Base-by-base conservation (phyloP, 2,797 vertebrate species). In the Enteromius anoplus region DNA sequence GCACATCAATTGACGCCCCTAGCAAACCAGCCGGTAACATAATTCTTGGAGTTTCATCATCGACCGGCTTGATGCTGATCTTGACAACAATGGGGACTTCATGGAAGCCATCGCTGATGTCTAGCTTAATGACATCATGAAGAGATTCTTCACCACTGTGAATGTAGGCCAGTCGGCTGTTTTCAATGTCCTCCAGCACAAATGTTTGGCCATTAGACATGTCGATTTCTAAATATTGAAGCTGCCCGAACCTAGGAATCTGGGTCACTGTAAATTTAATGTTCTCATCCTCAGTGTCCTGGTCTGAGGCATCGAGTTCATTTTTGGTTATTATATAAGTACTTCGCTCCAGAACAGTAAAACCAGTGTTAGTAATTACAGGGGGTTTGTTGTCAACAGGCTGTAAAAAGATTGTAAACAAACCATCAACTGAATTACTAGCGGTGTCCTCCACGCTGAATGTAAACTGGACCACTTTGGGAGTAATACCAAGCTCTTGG, bases 341-440 rank as follows among this genome's bases (percentile, higher is more conserved):
- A 68, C 89, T 93, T 87, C 94, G 94, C 80, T 96, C 94, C 84
- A 93, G 90, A 42, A 97, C 86, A 69, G 92, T 92, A 73, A 98
- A 96, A 2, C 96, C 96, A 65, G 94, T 95, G 85, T 96, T 97
- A 42, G 89, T 96, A 68, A 98, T 95, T 78, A 93, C 19, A 26
- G 96, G 96, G 8, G 96, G 96, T 81, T 96, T 96, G 85, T 95
- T 96, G 87, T 96, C 93, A 78, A 97, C 93, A 60, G 96, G 96
- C 88, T 96, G 95, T 55, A 98, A 91, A 87, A 96, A 96, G 87
- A 97, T 92, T 10, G 95, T 97, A 82, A 98, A 97, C 4, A 94
- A 91, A 32, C 94, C 96, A 81, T 93, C 89, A 4, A 93, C 89
- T 66, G 93, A 93, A 90, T 97, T 97, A 17, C 95, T 94, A 68